Evolutionary conservation across 1,140 invertebrate genomes (phyloP).

Genomic region (Hesperophylax magnus): DNA sequence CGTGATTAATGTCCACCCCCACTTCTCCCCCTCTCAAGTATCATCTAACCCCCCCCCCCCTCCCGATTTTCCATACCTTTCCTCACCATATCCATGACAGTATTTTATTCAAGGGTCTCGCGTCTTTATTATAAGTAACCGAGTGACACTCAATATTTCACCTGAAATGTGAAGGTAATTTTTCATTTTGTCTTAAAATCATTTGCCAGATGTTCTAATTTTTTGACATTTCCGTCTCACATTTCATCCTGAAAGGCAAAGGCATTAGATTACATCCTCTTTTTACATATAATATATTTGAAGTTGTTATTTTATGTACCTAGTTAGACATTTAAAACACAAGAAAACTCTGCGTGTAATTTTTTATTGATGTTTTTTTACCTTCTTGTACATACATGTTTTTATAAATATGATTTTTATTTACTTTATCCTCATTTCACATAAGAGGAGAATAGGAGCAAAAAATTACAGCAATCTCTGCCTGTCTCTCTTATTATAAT

Average conservation of each 20-base stretch:
- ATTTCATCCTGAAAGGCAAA: not conserved
- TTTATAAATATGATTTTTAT: too few species aligned
- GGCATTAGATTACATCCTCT: too few species aligned
- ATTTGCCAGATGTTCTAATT: slow-evolving; percentile 7
- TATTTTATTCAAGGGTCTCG: slow-evolving; percentile 3
- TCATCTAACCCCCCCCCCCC: not conserved
- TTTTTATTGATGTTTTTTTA: too few species aligned
- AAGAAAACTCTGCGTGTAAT: too few species aligned
- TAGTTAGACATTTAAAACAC: too few species aligned
- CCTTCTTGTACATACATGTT: too few species aligned
- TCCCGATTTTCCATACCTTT: not conserved
- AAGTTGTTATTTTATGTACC: too few species aligned
- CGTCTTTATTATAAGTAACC: slow-evolving; percentile 33
- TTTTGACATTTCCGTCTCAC: not conserved
- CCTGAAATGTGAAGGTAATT: slow-evolving; percentile 28
- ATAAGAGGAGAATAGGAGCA: too few species aligned
- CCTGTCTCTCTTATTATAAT: too few species aligned
- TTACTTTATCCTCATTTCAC: too few species aligned
- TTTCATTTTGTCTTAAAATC: slow-evolving; percentile 37
- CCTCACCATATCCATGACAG: not conserved
- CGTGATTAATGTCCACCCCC: slow-evolving; percentile 29
- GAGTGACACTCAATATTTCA: slow-evolving; percentile 45
- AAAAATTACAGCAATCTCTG: too few species aligned
- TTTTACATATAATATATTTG: too few species aligned
- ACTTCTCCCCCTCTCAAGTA: not conserved